Percentiles rank a stretch among this genome's conserved stretches.
Conservation (phyloP, 2,888 invertebrate species). For the Tanytarsus gracilentus region DNA sequence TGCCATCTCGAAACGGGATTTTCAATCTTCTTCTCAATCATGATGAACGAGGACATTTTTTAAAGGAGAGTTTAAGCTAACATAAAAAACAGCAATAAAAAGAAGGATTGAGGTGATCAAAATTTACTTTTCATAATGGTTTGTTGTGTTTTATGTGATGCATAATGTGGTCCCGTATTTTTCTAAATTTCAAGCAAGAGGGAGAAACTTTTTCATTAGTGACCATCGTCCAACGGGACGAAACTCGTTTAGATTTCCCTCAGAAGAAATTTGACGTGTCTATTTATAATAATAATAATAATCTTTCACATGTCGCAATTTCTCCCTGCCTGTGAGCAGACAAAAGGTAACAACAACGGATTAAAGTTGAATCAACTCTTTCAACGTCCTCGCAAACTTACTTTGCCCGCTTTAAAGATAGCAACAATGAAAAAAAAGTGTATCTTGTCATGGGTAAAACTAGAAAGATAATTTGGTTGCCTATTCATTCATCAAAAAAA, state of each 20-base stretch:
- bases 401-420: no score
- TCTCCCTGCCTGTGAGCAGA: background rate
- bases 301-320: conserved; percentile 18
- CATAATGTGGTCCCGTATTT: conserved; percentile 21
- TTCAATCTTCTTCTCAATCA: no score
- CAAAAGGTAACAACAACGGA: conserved; percentile 25
- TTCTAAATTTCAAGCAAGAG: background rate
- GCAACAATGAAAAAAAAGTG: background rate
- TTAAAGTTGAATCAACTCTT: conserved; percentile 29
- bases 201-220: background rate
- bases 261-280: conserved; percentile 26
- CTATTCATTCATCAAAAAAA: conserved; percentile 5
- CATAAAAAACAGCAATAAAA: conserved; percentile 3
- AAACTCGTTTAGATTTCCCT: no score
- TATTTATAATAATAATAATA: no score
- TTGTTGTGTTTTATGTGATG: conserved; percentile 15
- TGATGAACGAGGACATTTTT: background rate
- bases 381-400: conserved; percentile 2
- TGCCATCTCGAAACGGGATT: conserved; percentile 22
- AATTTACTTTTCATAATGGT: conserved; percentile 16
- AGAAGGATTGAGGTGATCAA: conserved; percentile 13
- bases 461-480: conserved; percentile 20
- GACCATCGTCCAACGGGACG: no score
- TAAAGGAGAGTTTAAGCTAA: background rate
- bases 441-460: background rate